Conservation (phyloP, 2,113 vertebrate genomes). For the Phaethornis superciliosus region DNA sequence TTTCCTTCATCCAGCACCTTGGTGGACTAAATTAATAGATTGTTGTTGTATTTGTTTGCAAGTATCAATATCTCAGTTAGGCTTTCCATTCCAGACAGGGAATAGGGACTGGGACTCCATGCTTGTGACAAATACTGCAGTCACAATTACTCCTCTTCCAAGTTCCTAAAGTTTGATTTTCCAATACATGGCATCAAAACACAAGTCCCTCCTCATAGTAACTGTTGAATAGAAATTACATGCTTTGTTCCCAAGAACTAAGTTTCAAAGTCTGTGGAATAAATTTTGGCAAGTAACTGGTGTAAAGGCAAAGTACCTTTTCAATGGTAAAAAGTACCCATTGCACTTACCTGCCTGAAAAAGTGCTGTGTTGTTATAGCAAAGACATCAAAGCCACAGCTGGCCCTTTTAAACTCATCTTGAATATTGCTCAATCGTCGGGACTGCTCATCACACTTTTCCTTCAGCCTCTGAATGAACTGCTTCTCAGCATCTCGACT, state of each 20-base stretch:
- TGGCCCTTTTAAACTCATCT: slow-evolving; percentile 81
- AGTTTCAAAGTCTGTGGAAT: not conserved
- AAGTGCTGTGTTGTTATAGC: slow-evolving; percentile 91
- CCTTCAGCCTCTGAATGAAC: slow-evolving; percentile 83
- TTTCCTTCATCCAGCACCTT: not conserved
- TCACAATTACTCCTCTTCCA: not conserved
- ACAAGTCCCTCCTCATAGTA: not conserved
- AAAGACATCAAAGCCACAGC: slow-evolving; percentile 85
- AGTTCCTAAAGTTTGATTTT: not conserved
- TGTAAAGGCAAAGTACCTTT: not conserved
- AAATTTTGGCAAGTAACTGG: not conserved
- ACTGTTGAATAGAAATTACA: not conserved
- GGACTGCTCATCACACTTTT: slow-evolving; percentile 85
- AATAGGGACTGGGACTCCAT: not conserved
- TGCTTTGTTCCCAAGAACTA: not conserved
- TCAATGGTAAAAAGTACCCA: not conserved
- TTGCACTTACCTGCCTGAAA: slow-evolving; percentile 83
- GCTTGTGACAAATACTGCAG: not conserved
- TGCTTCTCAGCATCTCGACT: slow-evolving; percentile 82
- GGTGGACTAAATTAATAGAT: not conserved
- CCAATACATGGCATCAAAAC: not conserved
- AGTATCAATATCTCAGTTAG: not conserved
- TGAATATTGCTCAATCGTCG: slow-evolving; percentile 78
- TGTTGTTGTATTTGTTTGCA: not conserved
- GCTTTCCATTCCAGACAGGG: not conserved